Evolutionary conservation across 1,140 invertebrate genomes (phyloP).

Genomic region (Drosophila bocki): DNA sequence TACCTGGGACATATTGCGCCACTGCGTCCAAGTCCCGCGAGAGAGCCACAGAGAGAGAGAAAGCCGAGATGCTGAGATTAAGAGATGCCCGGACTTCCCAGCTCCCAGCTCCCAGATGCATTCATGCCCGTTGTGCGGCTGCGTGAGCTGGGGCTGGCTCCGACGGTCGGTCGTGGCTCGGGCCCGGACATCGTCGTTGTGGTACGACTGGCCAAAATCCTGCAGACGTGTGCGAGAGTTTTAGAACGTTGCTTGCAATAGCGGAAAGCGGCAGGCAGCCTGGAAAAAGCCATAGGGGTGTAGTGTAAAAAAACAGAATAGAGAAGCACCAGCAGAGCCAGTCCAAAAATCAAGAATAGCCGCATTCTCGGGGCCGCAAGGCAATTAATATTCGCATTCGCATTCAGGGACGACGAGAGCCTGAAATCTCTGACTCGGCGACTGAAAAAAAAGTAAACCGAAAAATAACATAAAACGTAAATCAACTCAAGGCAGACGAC

Average conservation of each 20-base stretch:
- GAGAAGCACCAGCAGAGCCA: conserved; percentile 37
- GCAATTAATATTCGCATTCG: conserved; percentile 29
- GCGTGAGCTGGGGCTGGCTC: conserved; percentile 8
- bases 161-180: conserved; percentile 2
- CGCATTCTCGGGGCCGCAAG: conserved; percentile 27
- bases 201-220: conserved; percentile 34
- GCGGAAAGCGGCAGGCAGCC: conserved; percentile 72
- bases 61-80: not conserved
- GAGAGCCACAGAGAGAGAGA: not conserved
- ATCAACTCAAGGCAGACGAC: conserved; percentile 2
- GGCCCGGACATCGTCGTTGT: conserved; percentile 11
- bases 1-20: conserved; percentile 10
- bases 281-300: conserved; percentile 20
- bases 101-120: conserved; percentile 10
- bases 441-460: not conserved
- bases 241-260: conserved; percentile 81
- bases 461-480: not conserved
- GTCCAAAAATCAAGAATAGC: conserved; percentile 24
- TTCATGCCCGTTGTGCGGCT: not conserved
- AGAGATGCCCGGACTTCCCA: conserved; percentile 6
- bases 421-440: conserved; percentile 17
- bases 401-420: conserved; percentile 17
- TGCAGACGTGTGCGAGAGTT: conserved; percentile 78
- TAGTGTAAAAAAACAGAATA: conserved; percentile 46
- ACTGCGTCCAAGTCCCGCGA: not conserved